phyloP scores from a whole-genome alignment of 2,113 vertebrate genomes.

The Corythoichthys haematopterus region DNA sequence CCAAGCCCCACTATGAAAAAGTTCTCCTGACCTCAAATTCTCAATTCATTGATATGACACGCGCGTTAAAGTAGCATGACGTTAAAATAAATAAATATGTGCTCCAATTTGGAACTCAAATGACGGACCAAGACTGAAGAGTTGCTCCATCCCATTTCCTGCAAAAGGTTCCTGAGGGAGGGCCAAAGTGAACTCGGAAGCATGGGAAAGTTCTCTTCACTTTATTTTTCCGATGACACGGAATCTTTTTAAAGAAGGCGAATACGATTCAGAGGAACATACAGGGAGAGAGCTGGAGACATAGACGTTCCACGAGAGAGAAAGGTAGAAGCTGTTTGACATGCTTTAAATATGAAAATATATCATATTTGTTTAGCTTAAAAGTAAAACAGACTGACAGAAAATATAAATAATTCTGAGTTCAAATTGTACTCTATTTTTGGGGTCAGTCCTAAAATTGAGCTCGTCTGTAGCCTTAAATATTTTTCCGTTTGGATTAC shows the following conservation, averaged over 20 bases:
- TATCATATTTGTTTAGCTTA: not conserved
- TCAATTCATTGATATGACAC: not conserved
- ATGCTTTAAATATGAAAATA: not conserved
- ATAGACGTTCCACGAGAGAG: constrained; percentile 38
- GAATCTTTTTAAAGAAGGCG: constrained; percentile 40
- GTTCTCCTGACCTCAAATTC: not conserved
- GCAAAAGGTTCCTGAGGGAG: constrained; percentile 71
- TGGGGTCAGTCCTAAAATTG: not conserved
- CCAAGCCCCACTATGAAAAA: not conserved
- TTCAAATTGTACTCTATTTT: not conserved
- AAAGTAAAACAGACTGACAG: not conserved
- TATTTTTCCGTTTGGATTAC: not conserved
- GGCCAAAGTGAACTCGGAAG: constrained; percentile 23
- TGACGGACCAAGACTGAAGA: not conserved
- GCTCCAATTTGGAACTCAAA: not conserved
- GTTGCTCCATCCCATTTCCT: constrained; percentile 72
- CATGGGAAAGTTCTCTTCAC: constrained; percentile 71
- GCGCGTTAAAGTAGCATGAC: not conserved
- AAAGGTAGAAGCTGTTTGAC: constrained; percentile 46
- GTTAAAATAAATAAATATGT: not conserved
- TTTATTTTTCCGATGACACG: constrained; percentile 51
- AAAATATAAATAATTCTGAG: not conserved
- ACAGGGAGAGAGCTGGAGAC: constrained; percentile 17
- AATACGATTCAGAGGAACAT: not conserved
- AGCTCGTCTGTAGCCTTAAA: not conserved